Evolutionary conservation across 92 coral and sea anemone genomes (phyloP).

Genomic region (Siderastrea siderea): DNA sequence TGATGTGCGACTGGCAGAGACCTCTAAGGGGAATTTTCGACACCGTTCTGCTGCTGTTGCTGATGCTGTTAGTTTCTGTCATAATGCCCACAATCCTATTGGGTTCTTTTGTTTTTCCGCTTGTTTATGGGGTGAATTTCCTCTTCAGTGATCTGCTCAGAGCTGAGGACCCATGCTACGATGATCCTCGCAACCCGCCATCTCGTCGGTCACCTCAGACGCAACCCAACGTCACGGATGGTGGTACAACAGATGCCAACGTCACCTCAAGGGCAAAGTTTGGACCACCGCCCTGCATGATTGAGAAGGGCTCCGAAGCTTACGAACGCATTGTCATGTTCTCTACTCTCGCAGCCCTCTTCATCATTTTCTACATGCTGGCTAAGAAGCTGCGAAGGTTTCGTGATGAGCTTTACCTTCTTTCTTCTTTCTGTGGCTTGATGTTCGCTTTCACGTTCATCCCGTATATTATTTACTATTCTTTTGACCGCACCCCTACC

Average conservation of each 20-base stretch:
- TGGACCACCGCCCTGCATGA: neutral
- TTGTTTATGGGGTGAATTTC: constrained; percentile 50
- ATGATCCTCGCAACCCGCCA: neutral
- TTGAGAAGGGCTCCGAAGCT: constrained; percentile 14
- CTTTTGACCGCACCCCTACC: constrained; percentile 8
- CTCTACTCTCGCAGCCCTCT: neutral
- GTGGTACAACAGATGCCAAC: neutral
- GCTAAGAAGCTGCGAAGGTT: neutral
- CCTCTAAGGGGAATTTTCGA: constrained; percentile 46
- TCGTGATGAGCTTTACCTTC: neutral
- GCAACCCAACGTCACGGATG: neutral
- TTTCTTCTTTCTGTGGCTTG: constrained; percentile 26
- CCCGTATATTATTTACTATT: constrained; percentile 45
- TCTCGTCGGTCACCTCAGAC: too few relatives aligned
- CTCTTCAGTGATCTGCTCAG: constrained; percentile 54
- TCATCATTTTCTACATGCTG: constrained; percentile 24
- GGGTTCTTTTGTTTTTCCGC: constrained; percentile 68
- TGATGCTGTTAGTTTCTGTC: constrained; percentile 47
- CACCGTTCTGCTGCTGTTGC: constrained; percentile 22
- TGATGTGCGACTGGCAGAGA: constrained; percentile 70
- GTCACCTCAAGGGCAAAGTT: neutral
- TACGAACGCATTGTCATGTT: constrained; percentile 26
- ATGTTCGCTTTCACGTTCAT: constrained; percentile 50
- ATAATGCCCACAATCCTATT: constrained; percentile 52
- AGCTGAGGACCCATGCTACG: constrained; percentile 41